Percentiles rank a stretch among this genome's conserved stretches.
Conservation (phyloP, 2,888 invertebrate genomes). For the Holacanthella duospinosa region DNA sequence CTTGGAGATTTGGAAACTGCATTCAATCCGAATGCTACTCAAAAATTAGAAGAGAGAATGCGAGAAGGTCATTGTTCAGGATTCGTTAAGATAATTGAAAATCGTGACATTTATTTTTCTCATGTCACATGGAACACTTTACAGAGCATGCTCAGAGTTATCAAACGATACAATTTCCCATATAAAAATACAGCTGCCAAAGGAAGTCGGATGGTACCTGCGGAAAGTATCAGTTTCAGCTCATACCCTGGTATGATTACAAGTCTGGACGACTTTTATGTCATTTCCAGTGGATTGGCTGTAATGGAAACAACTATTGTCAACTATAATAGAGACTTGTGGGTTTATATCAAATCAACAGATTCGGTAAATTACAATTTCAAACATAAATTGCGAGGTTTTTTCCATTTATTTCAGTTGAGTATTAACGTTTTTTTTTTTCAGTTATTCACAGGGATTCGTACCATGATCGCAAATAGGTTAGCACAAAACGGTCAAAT, state of each 20-base stretch:
- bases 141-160: slow-evolving; percentile 67
- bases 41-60: background rate
- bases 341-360: slow-evolving; percentile 56
- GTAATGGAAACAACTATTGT: slow-evolving; percentile 67
- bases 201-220: slow-evolving; percentile 50
- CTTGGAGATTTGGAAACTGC: slow-evolving; percentile 54
- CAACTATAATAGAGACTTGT: slow-evolving; percentile 60
- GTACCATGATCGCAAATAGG: slow-evolving; percentile 72
- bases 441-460: slow-evolving; percentile 59
- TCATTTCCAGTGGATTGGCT: slow-evolving; percentile 53
- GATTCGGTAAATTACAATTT: slow-evolving; percentile 53
- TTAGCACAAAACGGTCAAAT: slow-evolving; percentile 58
- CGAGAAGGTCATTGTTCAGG: slow-evolving; percentile 54
- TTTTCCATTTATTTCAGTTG: no score
- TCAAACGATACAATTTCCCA: slow-evolving; percentile 72
- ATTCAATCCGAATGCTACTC: slow-evolving; percentile 24
- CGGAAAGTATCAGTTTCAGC: slow-evolving; percentile 61
- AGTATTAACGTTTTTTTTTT: slow-evolving; percentile 15
- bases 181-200: slow-evolving; percentile 52
- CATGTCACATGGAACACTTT: slow-evolving; percentile 69
- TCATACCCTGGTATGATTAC: slow-evolving; percentile 73
- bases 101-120: slow-evolving; percentile 55
- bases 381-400: no score
- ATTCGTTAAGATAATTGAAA: slow-evolving; percentile 52
- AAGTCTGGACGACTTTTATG: slow-evolving; percentile 73